A percentile compares a stretch with the other conserved stretches of the same genome.
phyloP scores from a whole-genome alignment of 2,113 vertebrate genomes.

The Cavia porcellus region DNA sequence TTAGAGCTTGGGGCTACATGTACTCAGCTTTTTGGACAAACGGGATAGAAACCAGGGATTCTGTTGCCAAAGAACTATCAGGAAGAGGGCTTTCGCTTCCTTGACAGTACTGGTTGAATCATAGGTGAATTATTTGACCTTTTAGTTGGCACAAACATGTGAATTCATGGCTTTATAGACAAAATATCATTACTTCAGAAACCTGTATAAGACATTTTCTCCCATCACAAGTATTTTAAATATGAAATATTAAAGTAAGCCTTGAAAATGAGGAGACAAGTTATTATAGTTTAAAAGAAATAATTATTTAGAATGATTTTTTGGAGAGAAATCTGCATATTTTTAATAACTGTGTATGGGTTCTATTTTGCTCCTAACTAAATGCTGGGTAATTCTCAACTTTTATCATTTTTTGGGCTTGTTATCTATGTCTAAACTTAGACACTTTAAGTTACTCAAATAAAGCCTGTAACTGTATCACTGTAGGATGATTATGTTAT shows the following conservation, averaged over 20 bases:
- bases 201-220: neutral
- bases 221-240: conserved; percentile 32
- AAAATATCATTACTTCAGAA: neutral
- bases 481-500: conserved; percentile 58
- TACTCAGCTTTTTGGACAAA: conserved; percentile 7
- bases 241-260: conserved; percentile 50
- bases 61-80: neutral
- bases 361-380: conserved; percentile 53
- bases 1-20: neutral
- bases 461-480: conserved; percentile 22
- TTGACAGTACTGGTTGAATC: neutral
- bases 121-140: neutral
- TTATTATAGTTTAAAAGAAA: neutral
- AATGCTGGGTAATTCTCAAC: neutral
- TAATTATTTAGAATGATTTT: conserved; percentile 35
- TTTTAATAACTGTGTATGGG: conserved; percentile 24
- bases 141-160: neutral
- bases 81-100: neutral
- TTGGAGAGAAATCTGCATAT: conserved; percentile 15
- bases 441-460: conserved; percentile 64
- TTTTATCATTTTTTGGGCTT: conserved; percentile 52
- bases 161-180: neutral
- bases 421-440: conserved; percentile 67
- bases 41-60: neutral
- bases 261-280: neutral